These are phyloP conservation scores for sheep (Ovis aries) DNA, from an alignment of 2,113 vertebrate genomes.

Conservation along the genomic window DNA sequence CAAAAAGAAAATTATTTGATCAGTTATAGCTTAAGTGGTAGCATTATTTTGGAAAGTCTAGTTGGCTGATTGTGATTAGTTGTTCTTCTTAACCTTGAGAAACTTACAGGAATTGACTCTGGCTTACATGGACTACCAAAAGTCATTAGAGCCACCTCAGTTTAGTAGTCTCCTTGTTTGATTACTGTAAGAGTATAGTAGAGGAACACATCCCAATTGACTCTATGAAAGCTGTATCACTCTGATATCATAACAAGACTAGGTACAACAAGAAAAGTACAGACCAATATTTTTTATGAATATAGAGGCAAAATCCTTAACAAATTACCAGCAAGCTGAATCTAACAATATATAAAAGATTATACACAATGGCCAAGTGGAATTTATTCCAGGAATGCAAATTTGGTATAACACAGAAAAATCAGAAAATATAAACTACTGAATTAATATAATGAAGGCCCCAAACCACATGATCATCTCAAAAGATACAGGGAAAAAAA, in stretches of 20 bases:
- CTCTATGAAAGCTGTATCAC: not conserved
- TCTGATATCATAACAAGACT: not conserved
- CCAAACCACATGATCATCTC: not conserved
- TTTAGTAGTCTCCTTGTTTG: not conserved
- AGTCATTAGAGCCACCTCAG: not conserved
- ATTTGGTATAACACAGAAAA: not conserved
- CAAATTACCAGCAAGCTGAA: not conserved
- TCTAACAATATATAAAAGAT: not conserved
- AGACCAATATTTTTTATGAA: not conserved
- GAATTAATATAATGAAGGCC: not conserved
- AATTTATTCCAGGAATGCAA: not conserved
- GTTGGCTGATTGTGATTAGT: not conserved
- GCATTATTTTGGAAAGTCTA: not conserved
- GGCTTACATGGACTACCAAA: not conserved
- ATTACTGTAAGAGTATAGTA: not conserved
- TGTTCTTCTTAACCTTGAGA: not conserved
- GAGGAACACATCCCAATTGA: not conserved
- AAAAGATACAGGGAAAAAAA: not conserved
- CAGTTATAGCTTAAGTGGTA: not conserved
- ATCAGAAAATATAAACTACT: not conserved
- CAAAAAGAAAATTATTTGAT: not conserved
- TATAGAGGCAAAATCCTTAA: not conserved
- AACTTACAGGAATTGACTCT: not conserved
- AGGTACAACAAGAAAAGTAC: not conserved
- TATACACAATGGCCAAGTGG: not conserved